Evolutionary conservation across 2,113 vertebrate genomes (phyloP), one percentile per base, ranked within the genome.

Genomic region (Perognathus longimembris): DNA sequence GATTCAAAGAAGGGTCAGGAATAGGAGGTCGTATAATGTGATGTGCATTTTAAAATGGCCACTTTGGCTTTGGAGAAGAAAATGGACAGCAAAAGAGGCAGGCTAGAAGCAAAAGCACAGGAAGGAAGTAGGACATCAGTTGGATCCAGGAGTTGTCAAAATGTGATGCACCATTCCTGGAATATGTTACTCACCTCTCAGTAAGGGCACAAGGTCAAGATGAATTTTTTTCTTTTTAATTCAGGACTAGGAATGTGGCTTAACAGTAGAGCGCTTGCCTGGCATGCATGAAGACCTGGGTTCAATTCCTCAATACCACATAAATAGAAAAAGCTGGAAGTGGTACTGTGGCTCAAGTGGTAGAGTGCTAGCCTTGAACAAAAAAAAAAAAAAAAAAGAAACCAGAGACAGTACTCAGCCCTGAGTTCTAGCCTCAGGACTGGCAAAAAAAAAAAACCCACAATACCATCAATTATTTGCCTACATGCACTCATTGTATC

Each of bases 1-100:
- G 20, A 63, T 93, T 64, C 57, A 50, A 67, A 87, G 71, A 83
- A 92, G 50, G 78, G 7, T 94, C 38, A 38, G 40, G 54, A 66
- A 12, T 78, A 71, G 18, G 24, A 32, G 74, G 1, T 83, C 22
- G 36, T 50, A 70, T 5, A 57, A 70, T 70, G 59, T 74, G 57
- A 15, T 57, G 50, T 87, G 24, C 32, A 12, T 70, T 64, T 91
- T 86, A 66, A 78, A 69, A 6, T 32, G 57, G 20, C 5, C 32
- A 14, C 20, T 63, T 30, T 80, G 79, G 67, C 34, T 88, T 88
- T 89, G 61, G 76, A 67, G 70, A 88, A 30, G 50, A 79, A 38
- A 89, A 28, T 12, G 45, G 10, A 30, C 54, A 7, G 50, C 28
- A 61, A 42, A 2, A 34, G 54, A 73, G 38, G 15, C 9, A 66